Conservation (phyloP, 2,113 vertebrate species). For the Trichechus manatus region DNA sequence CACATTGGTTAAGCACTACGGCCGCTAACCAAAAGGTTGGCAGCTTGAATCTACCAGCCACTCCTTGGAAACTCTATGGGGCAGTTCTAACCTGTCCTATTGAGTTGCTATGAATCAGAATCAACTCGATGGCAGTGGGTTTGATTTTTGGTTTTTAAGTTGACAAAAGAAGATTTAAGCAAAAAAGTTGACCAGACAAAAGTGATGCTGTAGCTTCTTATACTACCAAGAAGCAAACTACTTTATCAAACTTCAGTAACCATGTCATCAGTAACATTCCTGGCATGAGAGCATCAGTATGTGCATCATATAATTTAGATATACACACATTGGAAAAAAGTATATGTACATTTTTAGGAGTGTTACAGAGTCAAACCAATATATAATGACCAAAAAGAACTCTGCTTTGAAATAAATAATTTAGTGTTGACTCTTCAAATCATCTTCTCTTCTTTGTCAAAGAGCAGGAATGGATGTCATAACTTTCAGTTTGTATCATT, state of each 20-base stretch:
- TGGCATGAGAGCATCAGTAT: not conserved
- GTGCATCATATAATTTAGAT: not conserved
- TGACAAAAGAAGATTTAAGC: not conserved
- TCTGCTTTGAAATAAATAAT: not conserved
- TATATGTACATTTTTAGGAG: not conserved
- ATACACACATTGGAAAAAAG: not conserved
- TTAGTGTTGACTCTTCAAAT: not conserved
- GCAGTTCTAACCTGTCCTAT: too few relatives aligned
- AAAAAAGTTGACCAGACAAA: not conserved
- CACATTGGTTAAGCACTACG: too few relatives aligned
- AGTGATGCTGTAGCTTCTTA: not conserved
- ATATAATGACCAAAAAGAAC: not conserved
- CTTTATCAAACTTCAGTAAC: not conserved
- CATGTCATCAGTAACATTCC: not conserved
- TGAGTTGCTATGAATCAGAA: too few relatives aligned
- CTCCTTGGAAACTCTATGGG: too few relatives aligned
- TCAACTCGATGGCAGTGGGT: too few relatives aligned
- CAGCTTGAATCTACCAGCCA: too few relatives aligned
- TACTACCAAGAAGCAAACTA: not conserved
- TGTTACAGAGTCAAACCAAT: not conserved
- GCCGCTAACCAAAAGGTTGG: too few relatives aligned
- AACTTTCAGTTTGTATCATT: conserved; percentile 1
- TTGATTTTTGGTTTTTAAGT: too few relatives aligned
- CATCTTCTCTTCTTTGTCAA: conserved; percentile 15
- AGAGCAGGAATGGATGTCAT: not conserved